Evolutionary conservation across 2,888 invertebrate genomes (phyloP), one percentile per base, ranked within the genome.

Genomic region (Drosophila eohydei): DNA sequence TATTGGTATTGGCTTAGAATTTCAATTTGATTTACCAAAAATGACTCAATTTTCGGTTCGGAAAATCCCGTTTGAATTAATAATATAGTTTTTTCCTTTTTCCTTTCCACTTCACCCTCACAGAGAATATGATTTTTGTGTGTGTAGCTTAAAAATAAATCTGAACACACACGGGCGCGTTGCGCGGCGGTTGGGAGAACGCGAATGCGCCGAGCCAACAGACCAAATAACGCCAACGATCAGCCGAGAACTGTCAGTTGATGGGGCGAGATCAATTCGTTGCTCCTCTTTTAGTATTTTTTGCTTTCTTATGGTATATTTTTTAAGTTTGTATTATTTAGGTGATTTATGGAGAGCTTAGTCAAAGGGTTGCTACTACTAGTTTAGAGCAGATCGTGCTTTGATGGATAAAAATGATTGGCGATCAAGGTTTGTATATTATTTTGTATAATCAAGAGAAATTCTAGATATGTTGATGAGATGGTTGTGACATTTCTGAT

Each of bases 201-300:
- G 58, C 67, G 55, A 73, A 48, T 66, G 43, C 61, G 68, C 63
- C 71, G 68, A 69, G 44, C 70, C 66, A 63, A 71, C 63, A 71
- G 74, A 82, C 74, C 78, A 80, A 80, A 54, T 65, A 68, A 78
- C 81, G 78, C 86, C 83, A 81, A 85, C 86, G 88, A 86, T 88
- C 88, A 76, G 82, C 80, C 80, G 88, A 85, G 88, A 88, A 88
- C 88, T 87, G 83, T 74, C 80, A 81, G 86, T 66, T 87, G 55
- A 38, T 32, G 1, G 46, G 73, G 54, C 51, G 34, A 70, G 66
- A 66, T 66, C 44, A 46, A 44, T 52, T n/a, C 58, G 48, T 41
- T 16, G 51, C 28, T 64, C n/a, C 60, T 7, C 41, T 43, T 58
- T 44, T 14, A 0, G 16, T 16, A 41, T 46, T 51, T 43, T 8